These are phyloP conservation scores for Coryphaenoides rupestris DNA, from an alignment of 2,113 vertebrate species.

Conservation along the genomic window DNA sequence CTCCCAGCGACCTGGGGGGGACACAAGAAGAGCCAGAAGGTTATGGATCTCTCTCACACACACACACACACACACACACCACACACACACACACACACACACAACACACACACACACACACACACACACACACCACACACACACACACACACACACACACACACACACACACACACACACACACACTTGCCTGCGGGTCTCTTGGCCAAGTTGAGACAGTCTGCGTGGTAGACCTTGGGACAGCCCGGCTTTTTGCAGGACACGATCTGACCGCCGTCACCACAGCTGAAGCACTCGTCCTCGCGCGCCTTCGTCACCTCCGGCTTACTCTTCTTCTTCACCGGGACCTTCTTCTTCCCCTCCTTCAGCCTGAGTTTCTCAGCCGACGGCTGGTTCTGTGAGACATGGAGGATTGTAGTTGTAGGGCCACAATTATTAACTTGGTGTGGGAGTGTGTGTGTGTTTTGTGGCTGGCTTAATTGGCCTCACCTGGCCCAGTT, in stretches of 20 bases:
- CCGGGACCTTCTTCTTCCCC: constrained; percentile 78
- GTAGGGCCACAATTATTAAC: neutral
- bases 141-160: neutral
- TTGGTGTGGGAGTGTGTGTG: too few relatives aligned
- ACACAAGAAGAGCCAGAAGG: neutral
- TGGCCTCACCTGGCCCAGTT: too few relatives aligned
- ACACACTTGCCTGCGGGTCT: constrained; percentile 86
- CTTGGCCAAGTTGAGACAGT: constrained; percentile 95
- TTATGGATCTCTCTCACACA: too few relatives aligned
- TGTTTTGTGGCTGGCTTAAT: too few relatives aligned
- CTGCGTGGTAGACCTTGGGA: constrained; percentile 95
- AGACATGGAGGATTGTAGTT: neutral
- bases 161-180: neutral
- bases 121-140: neutral
- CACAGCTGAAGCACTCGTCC: constrained; percentile 97
- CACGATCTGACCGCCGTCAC: constrained; percentile 92
- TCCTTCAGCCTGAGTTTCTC: constrained; percentile 87
- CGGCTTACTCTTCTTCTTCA: constrained; percentile 85
- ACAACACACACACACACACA: neutral
- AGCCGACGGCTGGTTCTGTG: constrained; percentile 83
- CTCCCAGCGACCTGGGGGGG: constrained; percentile 91
- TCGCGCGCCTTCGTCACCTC: constrained; percentile 90
- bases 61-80: too few relatives aligned
- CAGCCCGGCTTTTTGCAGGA: constrained; percentile 96
- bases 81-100: too few relatives aligned